phyloP scores from a whole-genome alignment of 1,140 invertebrate genomes.

The Cotesia typhae region DNA sequence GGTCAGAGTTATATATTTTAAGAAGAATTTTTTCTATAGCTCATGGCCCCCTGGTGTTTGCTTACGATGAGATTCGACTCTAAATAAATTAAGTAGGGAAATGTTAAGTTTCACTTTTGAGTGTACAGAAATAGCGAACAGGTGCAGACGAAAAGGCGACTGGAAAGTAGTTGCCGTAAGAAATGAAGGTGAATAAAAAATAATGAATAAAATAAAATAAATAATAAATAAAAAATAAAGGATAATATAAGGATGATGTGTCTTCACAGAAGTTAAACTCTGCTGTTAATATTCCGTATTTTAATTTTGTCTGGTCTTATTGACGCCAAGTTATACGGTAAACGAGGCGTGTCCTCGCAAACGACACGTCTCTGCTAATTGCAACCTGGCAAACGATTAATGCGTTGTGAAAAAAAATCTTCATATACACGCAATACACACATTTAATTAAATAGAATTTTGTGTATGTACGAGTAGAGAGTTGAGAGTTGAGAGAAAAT shows the following conservation, averaged over 20 bases:
- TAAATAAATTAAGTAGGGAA: neutral
- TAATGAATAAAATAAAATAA: constrained; percentile 10
- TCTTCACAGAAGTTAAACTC: too few relatives aligned
- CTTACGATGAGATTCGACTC: too few relatives aligned
- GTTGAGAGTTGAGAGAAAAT: neutral
- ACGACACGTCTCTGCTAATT: constrained; percentile 37
- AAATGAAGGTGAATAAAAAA: neutral
- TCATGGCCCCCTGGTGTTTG: too few relatives aligned
- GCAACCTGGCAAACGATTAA: constrained; percentile 37
- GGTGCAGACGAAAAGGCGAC: constrained; percentile 24
- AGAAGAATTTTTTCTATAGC: too few relatives aligned
- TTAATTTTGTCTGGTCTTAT: constrained; percentile 32
- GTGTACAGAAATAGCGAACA: constrained; percentile 32
- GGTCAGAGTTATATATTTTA: too few relatives aligned
- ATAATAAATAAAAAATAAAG: neutral
- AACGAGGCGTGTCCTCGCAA: constrained; percentile 31
- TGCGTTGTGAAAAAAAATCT: constrained; percentile 14
- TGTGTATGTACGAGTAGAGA: too few relatives aligned
- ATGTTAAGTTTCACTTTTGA: constrained; percentile 14
- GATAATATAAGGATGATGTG: too few relatives aligned
- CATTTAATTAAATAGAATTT: too few relatives aligned
- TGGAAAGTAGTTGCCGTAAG: constrained; percentile 19
- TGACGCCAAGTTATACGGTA: constrained; percentile 13
- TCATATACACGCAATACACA: too few relatives aligned
- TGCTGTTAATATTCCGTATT: constrained; percentile 11